phyloP scores from a whole-genome alignment of 1,140 invertebrate genomes.

The Orussus abietinus region DNA sequence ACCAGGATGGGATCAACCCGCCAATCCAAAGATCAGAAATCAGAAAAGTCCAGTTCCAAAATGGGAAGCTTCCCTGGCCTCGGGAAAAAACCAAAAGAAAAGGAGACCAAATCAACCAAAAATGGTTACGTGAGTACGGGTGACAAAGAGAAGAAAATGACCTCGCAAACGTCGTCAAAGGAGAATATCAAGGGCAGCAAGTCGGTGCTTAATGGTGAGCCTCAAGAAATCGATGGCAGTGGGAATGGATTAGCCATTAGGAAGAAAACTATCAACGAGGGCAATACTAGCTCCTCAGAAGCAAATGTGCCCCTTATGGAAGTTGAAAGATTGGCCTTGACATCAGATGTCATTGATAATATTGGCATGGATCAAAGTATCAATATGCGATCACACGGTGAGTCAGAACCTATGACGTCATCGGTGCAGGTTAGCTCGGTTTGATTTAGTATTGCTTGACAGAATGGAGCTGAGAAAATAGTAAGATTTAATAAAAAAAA shows the following conservation, averaged over 20 bases:
- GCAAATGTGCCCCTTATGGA: slow-evolving; percentile 36
- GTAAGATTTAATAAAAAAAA: no score
- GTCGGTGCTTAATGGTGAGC: slow-evolving; percentile 33
- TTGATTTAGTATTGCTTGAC: no score
- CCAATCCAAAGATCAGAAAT: slow-evolving; percentile 37
- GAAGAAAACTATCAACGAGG: slow-evolving; percentile 37
- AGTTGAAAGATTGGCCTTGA: slow-evolving; percentile 24
- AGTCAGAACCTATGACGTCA: slow-evolving; percentile 35
- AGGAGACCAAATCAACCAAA: slow-evolving; percentile 35
- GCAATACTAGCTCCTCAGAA: slow-evolving; percentile 29
- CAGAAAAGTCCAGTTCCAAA: slow-evolving; percentile 27
- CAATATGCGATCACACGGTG: slow-evolving; percentile 33
- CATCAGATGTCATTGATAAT: slow-evolving; percentile 29
- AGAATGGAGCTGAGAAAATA: no score
- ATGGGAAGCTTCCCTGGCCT: slow-evolving; percentile 35
- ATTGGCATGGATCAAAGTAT: slow-evolving; percentile 35
- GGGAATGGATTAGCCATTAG: slow-evolving; percentile 28
- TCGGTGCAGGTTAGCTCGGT: slow-evolving; percentile 47
- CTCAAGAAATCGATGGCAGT: slow-evolving; percentile 28
- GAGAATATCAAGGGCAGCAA: slow-evolving; percentile 36
- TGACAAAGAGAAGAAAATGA: slow-evolving; percentile 41
- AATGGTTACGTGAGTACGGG: slow-evolving; percentile 28
- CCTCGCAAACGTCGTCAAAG: slow-evolving; percentile 31
- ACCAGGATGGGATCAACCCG: slow-evolving; percentile 37
- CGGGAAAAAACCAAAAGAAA: slow-evolving; percentile 38